A percentile compares a stretch with the other conserved stretches of the same genome.
Evolutionary conservation across 2,797 vertebrate genomes (phyloP).

Genomic region (Pelodytes ibericus): DNA sequence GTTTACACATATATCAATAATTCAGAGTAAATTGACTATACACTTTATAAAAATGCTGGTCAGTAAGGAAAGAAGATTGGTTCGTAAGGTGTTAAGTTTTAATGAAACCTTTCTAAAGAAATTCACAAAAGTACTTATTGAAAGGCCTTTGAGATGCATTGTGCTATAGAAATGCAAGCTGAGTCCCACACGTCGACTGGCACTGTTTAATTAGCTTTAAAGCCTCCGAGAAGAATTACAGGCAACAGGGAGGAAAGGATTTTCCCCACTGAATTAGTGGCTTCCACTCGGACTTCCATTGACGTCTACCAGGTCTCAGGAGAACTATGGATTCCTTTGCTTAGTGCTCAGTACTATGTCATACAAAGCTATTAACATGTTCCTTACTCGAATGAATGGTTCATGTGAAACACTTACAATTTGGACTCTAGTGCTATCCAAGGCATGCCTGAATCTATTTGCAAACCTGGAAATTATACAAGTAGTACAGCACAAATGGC

Average conservation of each 20-base stretch:
- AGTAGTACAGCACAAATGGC: no score
- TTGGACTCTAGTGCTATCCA: no score
- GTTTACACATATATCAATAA: no score
- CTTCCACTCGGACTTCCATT: conserved; percentile 6
- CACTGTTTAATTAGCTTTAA: conserved; percentile 2
- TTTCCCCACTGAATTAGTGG: conserved; percentile 6
- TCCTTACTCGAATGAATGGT: background rate
- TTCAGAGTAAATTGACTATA: no score
- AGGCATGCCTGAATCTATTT: no score
- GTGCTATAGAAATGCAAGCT: background rate
- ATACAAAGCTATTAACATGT: background rate
- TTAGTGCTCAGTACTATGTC: background rate
- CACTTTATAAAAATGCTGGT: no score
- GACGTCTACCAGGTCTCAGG: conserved; percentile 1
- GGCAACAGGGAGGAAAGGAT: background rate
- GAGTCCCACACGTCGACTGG: background rate
- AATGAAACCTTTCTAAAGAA: no score
- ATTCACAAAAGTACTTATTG: background rate
- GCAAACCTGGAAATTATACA: no score
- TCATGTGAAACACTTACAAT: no score
- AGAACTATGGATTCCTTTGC: background rate
- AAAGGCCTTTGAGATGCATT: background rate
- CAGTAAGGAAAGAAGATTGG: no score
- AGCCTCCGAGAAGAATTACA: background rate
- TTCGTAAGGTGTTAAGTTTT: no score